Percentiles rank a stretch among this genome's conserved stretches.
Conservation (phyloP, 2,888 invertebrate genomes). For the Watsonalla cultraria region DNA sequence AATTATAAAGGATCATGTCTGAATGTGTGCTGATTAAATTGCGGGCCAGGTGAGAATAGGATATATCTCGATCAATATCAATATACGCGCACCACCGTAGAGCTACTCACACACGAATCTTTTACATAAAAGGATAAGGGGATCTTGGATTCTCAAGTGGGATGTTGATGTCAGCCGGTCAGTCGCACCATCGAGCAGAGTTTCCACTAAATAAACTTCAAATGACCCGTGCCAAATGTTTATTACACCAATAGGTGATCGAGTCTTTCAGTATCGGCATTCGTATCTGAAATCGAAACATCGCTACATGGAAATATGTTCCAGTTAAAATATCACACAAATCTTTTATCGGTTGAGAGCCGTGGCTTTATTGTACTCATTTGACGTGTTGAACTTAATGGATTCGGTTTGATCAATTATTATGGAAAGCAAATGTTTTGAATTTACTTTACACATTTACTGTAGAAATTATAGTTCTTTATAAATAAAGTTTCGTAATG, state of each 20-base stretch:
- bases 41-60: conserved; percentile 18
- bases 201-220: conserved; percentile 66
- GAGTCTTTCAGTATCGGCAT: conserved; percentile 29
- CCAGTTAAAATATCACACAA: no score
- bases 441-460: no score
- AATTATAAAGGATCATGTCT: not conserved
- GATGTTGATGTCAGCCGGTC: conserved; percentile 14
- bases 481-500: no score
- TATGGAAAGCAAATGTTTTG: no score
- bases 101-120: conserved; percentile 21
- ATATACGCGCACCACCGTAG: conserved; percentile 12
- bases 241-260: conserved; percentile 41
- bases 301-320: conserved; percentile 13
- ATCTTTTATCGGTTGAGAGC: not conserved
- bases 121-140: conserved; percentile 28
- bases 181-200: conserved; percentile 36
- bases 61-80: conserved; percentile 17
- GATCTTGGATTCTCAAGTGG: conserved; percentile 24
- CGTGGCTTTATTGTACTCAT: not conserved
- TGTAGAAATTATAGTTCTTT: no score
- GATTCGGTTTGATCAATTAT: no score
- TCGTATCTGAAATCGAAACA: conserved; percentile 34
- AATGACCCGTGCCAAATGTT: conserved; percentile 60
- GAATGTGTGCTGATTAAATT: conserved; percentile 1
- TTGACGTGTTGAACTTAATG: no score